A percentile compares a stretch with the other conserved stretches of the same genome.
These are phyloP conservation scores for Orchestia grillus DNA, from an alignment of 1,140 invertebrate species.

Conservation along the genomic window DNA sequence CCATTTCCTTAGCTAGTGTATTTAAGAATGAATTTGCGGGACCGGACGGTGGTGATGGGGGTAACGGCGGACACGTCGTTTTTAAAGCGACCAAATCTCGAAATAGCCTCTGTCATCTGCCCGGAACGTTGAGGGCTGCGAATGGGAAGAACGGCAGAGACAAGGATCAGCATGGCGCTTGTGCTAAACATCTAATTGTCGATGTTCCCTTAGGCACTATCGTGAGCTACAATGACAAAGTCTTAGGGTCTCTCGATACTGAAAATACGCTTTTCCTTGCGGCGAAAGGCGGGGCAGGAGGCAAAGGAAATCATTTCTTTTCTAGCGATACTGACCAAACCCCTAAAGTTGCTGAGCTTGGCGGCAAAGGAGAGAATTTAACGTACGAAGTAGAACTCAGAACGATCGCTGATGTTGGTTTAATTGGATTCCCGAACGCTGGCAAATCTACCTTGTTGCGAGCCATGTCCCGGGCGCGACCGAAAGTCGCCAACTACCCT, in stretches of 20 bases:
- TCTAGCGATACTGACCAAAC: conserved; percentile 72
- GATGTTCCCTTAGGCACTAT: conserved; percentile 92
- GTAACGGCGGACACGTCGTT: conserved; percentile 96
- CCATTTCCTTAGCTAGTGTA: conserved; percentile 85
- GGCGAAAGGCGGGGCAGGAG: conserved; percentile 93
- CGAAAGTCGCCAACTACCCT: conserved; percentile 95
- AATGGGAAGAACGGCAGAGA: conserved; percentile 81
- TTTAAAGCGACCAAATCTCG: conserved; percentile 81
- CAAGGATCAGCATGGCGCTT: conserved; percentile 89
- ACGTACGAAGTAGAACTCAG: conserved; percentile 85
- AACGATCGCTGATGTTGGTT: conserved; percentile 93
- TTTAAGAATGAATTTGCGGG: conserved; percentile 89
- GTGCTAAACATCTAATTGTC: conserved; percentile 83
- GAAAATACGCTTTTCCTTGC: conserved; percentile 89
- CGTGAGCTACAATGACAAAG: conserved; percentile 76
- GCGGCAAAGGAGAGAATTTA: conserved; percentile 84
- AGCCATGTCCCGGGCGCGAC: conserved; percentile 89
- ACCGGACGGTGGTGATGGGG: conserved; percentile 96
- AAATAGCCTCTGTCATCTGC: conserved; percentile 82
- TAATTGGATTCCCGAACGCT: conserved; percentile 96
- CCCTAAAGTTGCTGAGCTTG: conserved; percentile 82
- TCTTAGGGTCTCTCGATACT: conserved; percentile 81
- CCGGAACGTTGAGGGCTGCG: conserved; percentile 76
- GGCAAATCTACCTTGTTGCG: conserved; percentile 95
- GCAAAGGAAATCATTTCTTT: conserved; percentile 95